A percentile compares a stretch with the other conserved stretches of the same genome.
Evolutionary conservation across 2,888 invertebrate genomes (phyloP).

Genomic region (Drosophila setosimentum): DNA sequence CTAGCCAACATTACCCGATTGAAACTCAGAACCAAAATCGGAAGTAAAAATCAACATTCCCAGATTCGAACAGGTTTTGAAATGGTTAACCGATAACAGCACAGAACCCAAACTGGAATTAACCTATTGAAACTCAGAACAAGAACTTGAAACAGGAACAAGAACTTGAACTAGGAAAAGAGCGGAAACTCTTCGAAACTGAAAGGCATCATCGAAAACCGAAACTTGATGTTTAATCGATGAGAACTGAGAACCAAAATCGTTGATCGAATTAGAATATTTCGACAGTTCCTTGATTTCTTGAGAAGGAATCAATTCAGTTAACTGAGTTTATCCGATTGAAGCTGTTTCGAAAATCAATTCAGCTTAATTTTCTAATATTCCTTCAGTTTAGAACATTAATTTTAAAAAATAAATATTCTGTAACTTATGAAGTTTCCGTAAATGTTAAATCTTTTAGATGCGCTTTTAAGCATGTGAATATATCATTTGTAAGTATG

Average conservation of each 20-base stretch:
- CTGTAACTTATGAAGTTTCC: not conserved
- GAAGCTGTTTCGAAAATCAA: no score
- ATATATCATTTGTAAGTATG: constrained; percentile 14
- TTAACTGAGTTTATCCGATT: no score
- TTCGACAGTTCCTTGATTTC: not conserved
- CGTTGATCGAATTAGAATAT: accelerated
- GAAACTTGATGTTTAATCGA: not conserved
- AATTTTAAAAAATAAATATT: not conserved
- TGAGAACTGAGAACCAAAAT: not conserved
- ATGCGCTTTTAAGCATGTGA: not conserved
- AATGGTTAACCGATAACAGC: not conserved
- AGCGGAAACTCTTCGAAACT: no score
- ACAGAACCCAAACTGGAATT: no score
- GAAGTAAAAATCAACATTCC: not conserved
- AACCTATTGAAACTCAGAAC: not conserved
- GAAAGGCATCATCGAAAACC: no score
- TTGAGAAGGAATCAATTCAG: no score
- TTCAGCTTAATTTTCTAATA: not conserved
- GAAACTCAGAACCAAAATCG: not conserved
- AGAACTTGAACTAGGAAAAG: no score
- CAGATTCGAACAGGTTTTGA: not conserved
- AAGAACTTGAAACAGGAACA: not conserved
- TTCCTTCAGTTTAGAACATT: not conserved
- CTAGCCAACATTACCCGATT: not conserved
- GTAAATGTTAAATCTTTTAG: not conserved